phyloP scores from a whole-genome alignment of 2,113 vertebrate genomes.

The Dipodomys ordii region DNA sequence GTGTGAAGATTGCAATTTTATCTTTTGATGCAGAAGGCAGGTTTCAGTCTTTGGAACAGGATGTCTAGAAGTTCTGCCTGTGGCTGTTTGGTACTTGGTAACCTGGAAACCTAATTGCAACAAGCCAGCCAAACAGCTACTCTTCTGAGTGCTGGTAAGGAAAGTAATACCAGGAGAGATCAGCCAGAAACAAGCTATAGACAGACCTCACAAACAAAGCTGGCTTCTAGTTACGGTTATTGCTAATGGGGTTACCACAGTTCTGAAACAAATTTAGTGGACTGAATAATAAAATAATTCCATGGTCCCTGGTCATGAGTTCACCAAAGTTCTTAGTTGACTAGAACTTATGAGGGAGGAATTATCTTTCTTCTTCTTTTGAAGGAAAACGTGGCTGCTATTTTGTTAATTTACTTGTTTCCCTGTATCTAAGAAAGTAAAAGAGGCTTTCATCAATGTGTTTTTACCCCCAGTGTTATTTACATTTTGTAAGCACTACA shows the following conservation, averaged over 20 bases:
- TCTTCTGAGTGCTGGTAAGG: slow-evolving; percentile 71
- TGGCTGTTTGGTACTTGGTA: slow-evolving; percentile 84
- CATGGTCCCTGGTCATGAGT: not conserved
- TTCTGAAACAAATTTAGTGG: slow-evolving; percentile 17
- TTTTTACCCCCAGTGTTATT: not conserved
- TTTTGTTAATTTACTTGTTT: not conserved
- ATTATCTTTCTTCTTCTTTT: not conserved
- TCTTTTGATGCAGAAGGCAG: slow-evolving; percentile 15
- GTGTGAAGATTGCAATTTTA: slow-evolving; percentile 34
- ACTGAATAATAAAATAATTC: slow-evolving; percentile 22
- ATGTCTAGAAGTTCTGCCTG: slow-evolving; percentile 46
- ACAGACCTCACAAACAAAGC: slow-evolving; percentile 62
- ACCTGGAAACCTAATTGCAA: slow-evolving; percentile 86
- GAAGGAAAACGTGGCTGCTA: not conserved
- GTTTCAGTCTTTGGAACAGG: slow-evolving; percentile 45
- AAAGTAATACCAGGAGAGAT: slow-evolving; percentile 73
- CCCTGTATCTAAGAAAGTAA: not conserved
- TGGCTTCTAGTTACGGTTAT: slow-evolving; percentile 1
- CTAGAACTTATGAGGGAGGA: not conserved
- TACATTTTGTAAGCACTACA: not conserved
- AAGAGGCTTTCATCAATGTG: slow-evolving; percentile 7
- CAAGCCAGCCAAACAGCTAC: slow-evolving; percentile 75
- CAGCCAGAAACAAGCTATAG: slow-evolving; percentile 52
- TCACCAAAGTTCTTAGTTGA: not conserved
- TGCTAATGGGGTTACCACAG: slow-evolving; percentile 20